These are phyloP conservation scores for Polyploca ridens DNA, from an alignment of 2,888 invertebrate species.

Conservation along the genomic window DNA sequence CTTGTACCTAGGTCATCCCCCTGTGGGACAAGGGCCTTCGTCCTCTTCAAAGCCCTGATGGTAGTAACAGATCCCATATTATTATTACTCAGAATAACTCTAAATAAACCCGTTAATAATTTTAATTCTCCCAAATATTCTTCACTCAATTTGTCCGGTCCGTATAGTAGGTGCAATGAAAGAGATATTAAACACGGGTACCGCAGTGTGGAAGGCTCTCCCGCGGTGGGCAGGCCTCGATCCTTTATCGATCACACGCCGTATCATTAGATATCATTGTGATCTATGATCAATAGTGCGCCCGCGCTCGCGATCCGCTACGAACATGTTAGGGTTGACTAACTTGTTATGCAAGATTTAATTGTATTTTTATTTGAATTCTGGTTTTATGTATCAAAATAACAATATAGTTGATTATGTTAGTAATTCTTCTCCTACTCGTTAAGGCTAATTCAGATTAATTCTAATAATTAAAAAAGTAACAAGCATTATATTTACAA, in stretches of 20 bases:
- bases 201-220: slow-evolving; percentile 56
- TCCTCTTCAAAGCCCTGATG: too few species aligned
- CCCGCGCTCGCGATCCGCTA: slow-evolving; percentile 34
- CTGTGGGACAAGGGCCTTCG: too few species aligned
- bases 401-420: too few species aligned
- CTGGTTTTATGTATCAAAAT: not conserved
- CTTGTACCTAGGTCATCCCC: too few species aligned
- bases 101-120: too few species aligned
- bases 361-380: not conserved
- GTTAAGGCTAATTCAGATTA: too few species aligned
- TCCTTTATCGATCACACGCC: slow-evolving; percentile 75
- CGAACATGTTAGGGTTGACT: slow-evolving; percentile 45
- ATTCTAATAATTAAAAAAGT: too few species aligned
- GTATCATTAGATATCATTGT: slow-evolving; percentile 83
- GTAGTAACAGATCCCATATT: too few species aligned
- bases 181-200: not conserved
- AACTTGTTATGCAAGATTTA: not conserved
- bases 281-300: slow-evolving; percentile 74
- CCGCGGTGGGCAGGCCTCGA: slow-evolving; percentile 66
- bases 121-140: not conserved
- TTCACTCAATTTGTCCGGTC: slow-evolving; percentile 11
- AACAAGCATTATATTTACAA: too few species aligned
- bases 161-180: not conserved
- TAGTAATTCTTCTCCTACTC: too few species aligned
- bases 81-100: too few species aligned